Evolutionary conservation across 2,113 vertebrate species (phyloP).

Genomic region (Callospermophilus lateralis): DNA sequence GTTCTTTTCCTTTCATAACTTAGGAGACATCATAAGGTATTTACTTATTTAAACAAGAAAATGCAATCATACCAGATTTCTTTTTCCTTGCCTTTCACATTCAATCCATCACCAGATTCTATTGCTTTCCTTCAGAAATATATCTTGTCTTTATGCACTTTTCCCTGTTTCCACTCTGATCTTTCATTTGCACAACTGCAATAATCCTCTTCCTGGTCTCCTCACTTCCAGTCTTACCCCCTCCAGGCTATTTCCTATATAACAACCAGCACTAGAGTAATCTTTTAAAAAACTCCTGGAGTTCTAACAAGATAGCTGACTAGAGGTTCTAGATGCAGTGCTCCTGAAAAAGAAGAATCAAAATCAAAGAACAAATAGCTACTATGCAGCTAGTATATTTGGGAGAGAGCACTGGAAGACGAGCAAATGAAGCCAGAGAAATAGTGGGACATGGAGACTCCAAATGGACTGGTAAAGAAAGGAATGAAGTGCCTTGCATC

Average conservation of each 20-base stretch:
- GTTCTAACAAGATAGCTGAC: neutral
- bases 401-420: neutral
- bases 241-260: neutral
- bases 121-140: constrained; percentile 2
- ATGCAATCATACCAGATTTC: neutral
- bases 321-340: neutral
- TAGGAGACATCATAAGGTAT: neutral
- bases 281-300: neutral
- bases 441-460: neutral
- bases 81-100: neutral
- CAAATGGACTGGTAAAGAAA: neutral
- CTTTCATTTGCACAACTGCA: neutral
- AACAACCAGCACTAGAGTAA: neutral
- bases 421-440: neutral
- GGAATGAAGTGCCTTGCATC: neutral
- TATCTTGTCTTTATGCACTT: neutral
- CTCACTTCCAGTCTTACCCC: neutral
- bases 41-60: constrained; percentile 6
- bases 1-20: neutral
- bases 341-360: neutral
- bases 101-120: constrained; percentile 5
- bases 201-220: neutral
- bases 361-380: neutral
- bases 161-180: neutral
- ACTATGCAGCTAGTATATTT: neutral